Conservation (phyloP, 23 tunicate genomes). For the Trididemnum clinides region DNA sequence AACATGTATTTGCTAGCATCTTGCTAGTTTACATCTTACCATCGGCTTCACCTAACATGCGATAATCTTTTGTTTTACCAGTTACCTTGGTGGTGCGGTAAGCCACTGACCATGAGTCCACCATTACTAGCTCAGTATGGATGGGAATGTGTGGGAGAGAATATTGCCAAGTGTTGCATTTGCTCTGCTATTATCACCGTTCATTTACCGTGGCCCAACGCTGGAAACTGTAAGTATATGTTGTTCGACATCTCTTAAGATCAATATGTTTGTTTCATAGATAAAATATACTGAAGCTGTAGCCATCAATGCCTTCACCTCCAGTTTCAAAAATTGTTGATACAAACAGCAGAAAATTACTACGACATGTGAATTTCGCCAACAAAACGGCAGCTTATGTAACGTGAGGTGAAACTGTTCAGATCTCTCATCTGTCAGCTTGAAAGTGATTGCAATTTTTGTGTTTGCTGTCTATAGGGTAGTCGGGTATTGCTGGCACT, state of each 20-base stretch:
- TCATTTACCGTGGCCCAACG: slow-evolving; percentile 61
- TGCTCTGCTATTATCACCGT: slow-evolving; percentile 59
- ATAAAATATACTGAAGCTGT: not conserved
- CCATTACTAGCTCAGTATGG: slow-evolving; percentile 79
- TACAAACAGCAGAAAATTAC: not conserved
- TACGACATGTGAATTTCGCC: not conserved
- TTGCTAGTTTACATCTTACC: too few species aligned
- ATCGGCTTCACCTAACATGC: too few species aligned
- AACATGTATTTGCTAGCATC: too few species aligned
- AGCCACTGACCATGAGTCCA: slow-evolving; percentile 76
- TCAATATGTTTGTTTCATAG: too few species aligned
- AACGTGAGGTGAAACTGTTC: too few species aligned
- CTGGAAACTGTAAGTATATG: slow-evolving; percentile 61
- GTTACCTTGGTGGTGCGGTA: slow-evolving; percentile 70
- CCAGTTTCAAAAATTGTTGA: not conserved
- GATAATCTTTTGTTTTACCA: too few species aligned
- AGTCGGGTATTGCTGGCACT: too few species aligned
- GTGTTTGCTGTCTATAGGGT: too few species aligned
- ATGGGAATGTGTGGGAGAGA: slow-evolving; percentile 80
- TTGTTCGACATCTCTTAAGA: too few species aligned
- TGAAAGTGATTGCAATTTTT: too few species aligned
- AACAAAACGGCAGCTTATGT: too few species aligned
- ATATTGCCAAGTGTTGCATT: slow-evolving; percentile 59
- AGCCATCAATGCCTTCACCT: not conserved
- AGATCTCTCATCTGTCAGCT: too few species aligned